Conservation (phyloP, 1,140 invertebrate species). For the Diploscapter pachys region DNA sequence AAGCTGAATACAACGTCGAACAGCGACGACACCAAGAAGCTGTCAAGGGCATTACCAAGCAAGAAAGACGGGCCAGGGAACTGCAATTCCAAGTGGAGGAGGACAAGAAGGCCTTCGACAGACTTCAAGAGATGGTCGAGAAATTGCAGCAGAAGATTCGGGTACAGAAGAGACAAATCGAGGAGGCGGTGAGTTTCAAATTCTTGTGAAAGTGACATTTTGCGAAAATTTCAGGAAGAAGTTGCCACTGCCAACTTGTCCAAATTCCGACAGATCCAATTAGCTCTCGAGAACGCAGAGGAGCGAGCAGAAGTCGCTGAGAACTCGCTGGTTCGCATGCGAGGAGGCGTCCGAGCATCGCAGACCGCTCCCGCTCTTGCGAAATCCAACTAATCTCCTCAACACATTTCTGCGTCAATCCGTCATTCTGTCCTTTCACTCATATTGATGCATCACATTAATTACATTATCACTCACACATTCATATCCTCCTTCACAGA, state of each 20-base stretch:
- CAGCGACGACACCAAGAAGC: constrained; percentile 87
- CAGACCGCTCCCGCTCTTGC: too few relatives aligned
- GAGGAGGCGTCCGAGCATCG: constrained; percentile 8
- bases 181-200: constrained; percentile 73
- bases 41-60: constrained; percentile 70
- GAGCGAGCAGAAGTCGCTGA: constrained; percentile 94
- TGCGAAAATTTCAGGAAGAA: constrained; percentile 71
- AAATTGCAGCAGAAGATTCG: constrained; percentile 99
- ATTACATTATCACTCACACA: too few relatives aligned
- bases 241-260: constrained; percentile 94
- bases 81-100: constrained; percentile 71
- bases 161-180: constrained; percentile 98
- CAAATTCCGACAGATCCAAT: constrained; percentile 98
- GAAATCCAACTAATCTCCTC: too few relatives aligned
- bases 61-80: constrained; percentile 69
- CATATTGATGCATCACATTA: too few relatives aligned
- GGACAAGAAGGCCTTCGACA: constrained; percentile 45
- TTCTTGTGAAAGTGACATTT: background rate
- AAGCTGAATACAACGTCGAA: constrained; percentile 83
- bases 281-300: constrained; percentile 87
- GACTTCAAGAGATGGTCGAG: constrained; percentile 81
- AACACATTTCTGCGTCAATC: too few relatives aligned
- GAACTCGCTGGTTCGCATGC: constrained; percentile 46
- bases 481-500: too few relatives aligned
- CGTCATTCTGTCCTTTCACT: too few relatives aligned